Evolutionary conservation across 2,797 vertebrate species (phyloP).

Genomic region (Sebastolobus alascanus): DNA sequence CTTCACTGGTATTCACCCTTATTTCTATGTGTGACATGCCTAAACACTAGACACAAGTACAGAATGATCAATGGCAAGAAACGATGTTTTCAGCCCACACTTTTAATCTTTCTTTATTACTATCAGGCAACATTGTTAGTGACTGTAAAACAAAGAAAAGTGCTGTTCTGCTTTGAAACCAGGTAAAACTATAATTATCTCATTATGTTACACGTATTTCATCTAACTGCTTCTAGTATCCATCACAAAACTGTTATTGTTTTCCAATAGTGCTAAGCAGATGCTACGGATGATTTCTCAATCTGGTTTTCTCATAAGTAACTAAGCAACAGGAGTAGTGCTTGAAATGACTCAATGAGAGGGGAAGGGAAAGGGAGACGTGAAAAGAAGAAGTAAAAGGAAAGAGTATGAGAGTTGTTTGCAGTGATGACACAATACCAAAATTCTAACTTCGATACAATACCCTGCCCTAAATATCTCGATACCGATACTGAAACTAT

Average conservation of each 20-base stretch:
- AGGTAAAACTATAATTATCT: background rate
- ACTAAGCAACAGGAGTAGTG: conserved; percentile 17
- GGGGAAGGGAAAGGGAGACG: background rate
- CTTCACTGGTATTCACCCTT: background rate
- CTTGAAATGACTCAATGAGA: conserved; percentile 7
- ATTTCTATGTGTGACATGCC: background rate
- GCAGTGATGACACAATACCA: background rate
- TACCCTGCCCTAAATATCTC: background rate
- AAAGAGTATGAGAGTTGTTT: background rate
- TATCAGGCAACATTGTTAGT: background rate
- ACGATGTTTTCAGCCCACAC: background rate
- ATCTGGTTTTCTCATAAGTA: conserved; percentile 11
- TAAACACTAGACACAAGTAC: background rate
- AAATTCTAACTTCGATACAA: background rate
- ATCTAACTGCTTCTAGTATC: background rate
- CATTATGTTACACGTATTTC: background rate
- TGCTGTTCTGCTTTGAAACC: background rate
- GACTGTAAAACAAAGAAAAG: background rate
- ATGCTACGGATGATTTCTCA: conserved; percentile 11
- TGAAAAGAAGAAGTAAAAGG: background rate
- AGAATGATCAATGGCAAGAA: background rate
- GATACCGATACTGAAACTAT: background rate
- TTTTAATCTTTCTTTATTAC: background rate
- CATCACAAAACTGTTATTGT: background rate
- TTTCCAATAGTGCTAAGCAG: background rate